Base-by-base conservation (phyloP, 1,140 invertebrate genomes). In the Lucilia cuprina region DNA sequence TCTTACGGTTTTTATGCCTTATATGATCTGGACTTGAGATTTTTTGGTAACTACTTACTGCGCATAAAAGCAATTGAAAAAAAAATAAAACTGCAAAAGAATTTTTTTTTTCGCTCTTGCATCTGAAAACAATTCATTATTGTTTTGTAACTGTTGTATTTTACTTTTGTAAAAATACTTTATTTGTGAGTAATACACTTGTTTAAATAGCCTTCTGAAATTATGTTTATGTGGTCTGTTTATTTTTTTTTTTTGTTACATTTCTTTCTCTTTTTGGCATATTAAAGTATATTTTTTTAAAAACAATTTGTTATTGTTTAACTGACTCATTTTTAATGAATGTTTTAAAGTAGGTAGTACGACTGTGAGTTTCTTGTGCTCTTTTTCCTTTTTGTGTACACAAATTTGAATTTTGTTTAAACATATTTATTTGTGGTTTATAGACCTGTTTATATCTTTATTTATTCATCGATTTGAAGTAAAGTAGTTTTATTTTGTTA, bases 241-340 rank as follows among this genome's bases (percentile, higher is more conserved):
- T 21, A 21, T 21, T 70, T 21, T 13, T 55, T 55, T 5, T 55
- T 55, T 55, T 55, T 55, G 12, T 4, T 14, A 5, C 13, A 7
- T 70, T 21, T 70, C 65, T 19, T 19, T 19, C 65, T 70, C 19
- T 70, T 21, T 70, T 70, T 70, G 19, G n/a, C 65, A 25, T 70
- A n/a, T 10, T 70, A 70, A 70, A 25, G n/a, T n/a, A 70, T n/a
- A 70, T 70, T 10, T 10, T 70, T 21, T 25, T 25, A 70, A 55
- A n/a, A 55, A n/a, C 21, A 70, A 7, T 70, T 70, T 70, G 65
- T 70, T 70, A 21, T 70, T 25, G 65, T 70, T 41, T 12, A 70
- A 70, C 65, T 70, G 65, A 70, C 65, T 70, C 65, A 70, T 70
- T 70, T 21, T 70, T 70, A 70, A 70, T 25, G 65, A 70, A 70